Conservation (phyloP, 2,888 invertebrate species). For the Euclidia mi region DNA sequence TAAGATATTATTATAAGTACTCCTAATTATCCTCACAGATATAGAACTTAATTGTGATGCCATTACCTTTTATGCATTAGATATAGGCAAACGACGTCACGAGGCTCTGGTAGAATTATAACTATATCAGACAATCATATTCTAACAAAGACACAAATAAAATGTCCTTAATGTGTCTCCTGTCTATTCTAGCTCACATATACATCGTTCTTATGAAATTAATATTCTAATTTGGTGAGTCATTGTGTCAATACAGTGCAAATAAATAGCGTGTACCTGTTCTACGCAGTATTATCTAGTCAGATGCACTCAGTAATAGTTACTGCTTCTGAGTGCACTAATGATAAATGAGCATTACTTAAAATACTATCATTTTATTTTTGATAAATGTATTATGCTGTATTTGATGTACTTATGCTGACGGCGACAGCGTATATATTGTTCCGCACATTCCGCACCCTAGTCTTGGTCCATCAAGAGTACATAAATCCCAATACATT, state of each 20-base stretch:
- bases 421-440: no score
- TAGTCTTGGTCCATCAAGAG: not conserved
- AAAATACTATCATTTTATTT: no score
- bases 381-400: not conserved
- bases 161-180: not conserved
- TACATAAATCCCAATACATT: not conserved
- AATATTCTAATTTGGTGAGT: conserved; percentile 66
- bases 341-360: no score
- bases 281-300: conserved; percentile 48
- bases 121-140: no score
- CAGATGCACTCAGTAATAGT: conserved; percentile 2
- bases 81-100: no score
- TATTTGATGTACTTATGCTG: no score
- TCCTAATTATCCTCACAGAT: no score
- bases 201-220: conserved; percentile 41
- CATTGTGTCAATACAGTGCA: conserved; percentile 48
- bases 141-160: not conserved
- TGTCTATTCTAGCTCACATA: not conserved
- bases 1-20: no score
- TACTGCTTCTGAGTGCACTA: not conserved
- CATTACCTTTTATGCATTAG: no score
- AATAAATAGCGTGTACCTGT: conserved; percentile 42
- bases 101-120: no score
- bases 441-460: not conserved
- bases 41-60: no score